Evolutionary conservation across 1,140 invertebrate genomes (phyloP).

Genomic region (Eumaeus atala): DNA sequence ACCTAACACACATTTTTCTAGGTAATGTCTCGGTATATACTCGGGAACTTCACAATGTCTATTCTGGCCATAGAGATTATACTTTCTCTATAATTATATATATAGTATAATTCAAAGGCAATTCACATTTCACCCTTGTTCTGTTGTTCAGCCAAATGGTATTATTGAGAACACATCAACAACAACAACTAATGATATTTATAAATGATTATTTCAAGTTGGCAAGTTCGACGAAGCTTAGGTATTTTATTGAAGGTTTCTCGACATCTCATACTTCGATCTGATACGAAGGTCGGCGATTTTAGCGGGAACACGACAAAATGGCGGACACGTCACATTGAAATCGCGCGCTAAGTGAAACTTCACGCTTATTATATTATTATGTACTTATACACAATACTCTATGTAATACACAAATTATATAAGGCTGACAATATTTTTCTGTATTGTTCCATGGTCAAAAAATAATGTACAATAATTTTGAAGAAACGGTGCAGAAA

Average conservation of each 20-base stretch:
- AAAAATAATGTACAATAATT: too few species aligned
- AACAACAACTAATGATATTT: not conserved
- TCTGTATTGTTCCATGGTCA: too few species aligned
- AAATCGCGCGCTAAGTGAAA: conserved; percentile 31
- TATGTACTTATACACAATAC: not conserved
- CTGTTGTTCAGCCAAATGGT: too few species aligned
- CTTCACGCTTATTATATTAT: conserved; percentile 27
- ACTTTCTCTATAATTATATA: too few species aligned
- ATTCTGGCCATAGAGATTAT: too few species aligned
- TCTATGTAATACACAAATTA: not conserved
- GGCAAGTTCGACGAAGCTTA: not conserved
- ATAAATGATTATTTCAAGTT: not conserved
- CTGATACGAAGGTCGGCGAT: conserved; percentile 36
- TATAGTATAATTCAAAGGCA: too few species aligned
- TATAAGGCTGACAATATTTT: not conserved
- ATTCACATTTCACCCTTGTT: too few species aligned
- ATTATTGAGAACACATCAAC: too few species aligned
- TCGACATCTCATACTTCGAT: not conserved
- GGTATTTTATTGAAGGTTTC: not conserved
- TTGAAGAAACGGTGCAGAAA: too few species aligned
- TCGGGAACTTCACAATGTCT: too few species aligned
- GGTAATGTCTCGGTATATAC: too few species aligned
- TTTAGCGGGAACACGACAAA: conserved; percentile 48
- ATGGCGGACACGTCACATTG: conserved; percentile 30
- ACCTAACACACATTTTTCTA: too few species aligned